Conservation (phyloP, 2,113 vertebrate species). For the Solea solea region DNA sequence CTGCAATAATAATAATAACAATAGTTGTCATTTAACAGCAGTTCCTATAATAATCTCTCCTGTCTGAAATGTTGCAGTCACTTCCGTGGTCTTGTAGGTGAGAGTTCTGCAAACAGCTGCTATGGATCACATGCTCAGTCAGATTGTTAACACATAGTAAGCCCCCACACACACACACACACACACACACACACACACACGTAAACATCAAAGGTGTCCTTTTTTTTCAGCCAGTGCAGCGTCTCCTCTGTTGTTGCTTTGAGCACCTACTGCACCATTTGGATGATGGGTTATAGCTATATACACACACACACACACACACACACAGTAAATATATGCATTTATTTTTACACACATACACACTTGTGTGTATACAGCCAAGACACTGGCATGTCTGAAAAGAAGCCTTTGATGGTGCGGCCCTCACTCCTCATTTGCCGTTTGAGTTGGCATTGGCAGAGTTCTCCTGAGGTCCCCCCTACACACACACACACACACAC, state of each 20-base stretch:
- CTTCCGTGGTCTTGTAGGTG: slow-evolving; percentile 37
- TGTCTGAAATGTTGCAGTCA: slow-evolving; percentile 23
- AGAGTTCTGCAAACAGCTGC: slow-evolving; percentile 61
- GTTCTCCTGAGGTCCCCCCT: slow-evolving; percentile 52
- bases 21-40: too few species aligned
- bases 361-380: slow-evolving; percentile 1
- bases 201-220: slow-evolving; percentile 65
- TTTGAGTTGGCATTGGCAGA: slow-evolving; percentile 75
- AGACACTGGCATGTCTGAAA: slow-evolving; percentile 65
- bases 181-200: slow-evolving; percentile 26
- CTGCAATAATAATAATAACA: too few species aligned
- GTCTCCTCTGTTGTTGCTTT: slow-evolving; percentile 30
- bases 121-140: slow-evolving; percentile 52
- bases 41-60: slow-evolving; percentile 17
- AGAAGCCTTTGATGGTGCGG: slow-evolving; percentile 66
- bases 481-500: slow-evolving; percentile 38
- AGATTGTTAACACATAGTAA: slow-evolving; percentile 65
- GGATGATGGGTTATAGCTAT: slow-evolving; percentile 22
- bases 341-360: slow-evolving; percentile 2
- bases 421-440: slow-evolving; percentile 63
- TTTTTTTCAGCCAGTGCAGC: neutral
- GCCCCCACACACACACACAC: slow-evolving; percentile 27
- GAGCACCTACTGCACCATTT: slow-evolving; percentile 16
- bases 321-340: neutral
- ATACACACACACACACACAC: slow-evolving; percentile 12